phyloP scores from a whole-genome alignment of 2,888 invertebrate genomes.

The Vesta saturnalis region DNA sequence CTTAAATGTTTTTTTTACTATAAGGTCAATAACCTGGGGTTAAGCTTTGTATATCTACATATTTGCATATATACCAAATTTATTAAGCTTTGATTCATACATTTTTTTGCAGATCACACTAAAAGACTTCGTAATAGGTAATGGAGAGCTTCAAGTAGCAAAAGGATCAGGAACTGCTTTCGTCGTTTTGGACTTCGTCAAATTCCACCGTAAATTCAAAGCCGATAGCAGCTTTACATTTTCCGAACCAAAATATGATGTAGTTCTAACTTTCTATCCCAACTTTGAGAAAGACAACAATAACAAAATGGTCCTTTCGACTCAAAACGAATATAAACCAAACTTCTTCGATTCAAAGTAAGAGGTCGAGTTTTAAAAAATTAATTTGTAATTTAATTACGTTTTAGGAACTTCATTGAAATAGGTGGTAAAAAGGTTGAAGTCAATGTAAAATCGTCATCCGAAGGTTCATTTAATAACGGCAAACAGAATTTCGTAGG shows the following conservation, averaged over 20 bases:
- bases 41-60: too few relatives aligned
- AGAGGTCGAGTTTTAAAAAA: slow-evolving; percentile 48
- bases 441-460: slow-evolving; percentile 20
- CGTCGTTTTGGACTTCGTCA: slow-evolving; percentile 68
- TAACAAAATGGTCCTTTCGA: slow-evolving; percentile 73
- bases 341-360: slow-evolving; percentile 71
- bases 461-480: slow-evolving; percentile 58
- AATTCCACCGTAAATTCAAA: slow-evolving; percentile 70
- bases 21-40: too few relatives aligned
- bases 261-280: slow-evolving; percentile 71
- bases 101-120: slow-evolving; percentile 54
- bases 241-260: slow-evolving; percentile 69
- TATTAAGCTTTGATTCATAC: too few relatives aligned
- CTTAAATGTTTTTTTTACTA: too few relatives aligned
- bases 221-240: slow-evolving; percentile 70
- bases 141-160: slow-evolving; percentile 71
- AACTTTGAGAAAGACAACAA: slow-evolving; percentile 76
- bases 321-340: slow-evolving; percentile 67
- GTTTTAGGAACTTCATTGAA: slow-evolving; percentile 63
- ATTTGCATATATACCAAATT: too few relatives aligned
- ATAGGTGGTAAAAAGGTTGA: slow-evolving; percentile 62
- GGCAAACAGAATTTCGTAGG: slow-evolving; percentile 63
- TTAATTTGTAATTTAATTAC: not conserved
- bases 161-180: slow-evolving; percentile 73
- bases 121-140: slow-evolving; percentile 70